Percentiles rank a stretch among this genome's conserved stretches.
phyloP scores from a whole-genome alignment of 2,797 vertebrate genomes.

The Acanthurus tractus region DNA sequence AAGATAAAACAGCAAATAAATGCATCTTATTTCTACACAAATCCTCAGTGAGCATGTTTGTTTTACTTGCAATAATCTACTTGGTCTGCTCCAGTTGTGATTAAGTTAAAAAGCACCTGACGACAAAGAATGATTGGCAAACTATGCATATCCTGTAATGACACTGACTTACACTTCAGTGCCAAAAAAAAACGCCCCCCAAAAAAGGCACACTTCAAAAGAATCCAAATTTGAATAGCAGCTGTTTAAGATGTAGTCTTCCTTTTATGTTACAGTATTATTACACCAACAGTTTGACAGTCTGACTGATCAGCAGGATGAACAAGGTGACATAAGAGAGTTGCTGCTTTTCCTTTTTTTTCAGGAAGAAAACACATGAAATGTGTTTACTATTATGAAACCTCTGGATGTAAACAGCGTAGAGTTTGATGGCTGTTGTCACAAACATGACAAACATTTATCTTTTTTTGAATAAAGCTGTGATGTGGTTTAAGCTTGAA shows the following conservation, averaged over 20 bases:
- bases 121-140: neutral
- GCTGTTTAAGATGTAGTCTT: too few relatives aligned
- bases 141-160: neutral
- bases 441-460: neutral
- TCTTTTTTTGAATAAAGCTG: neutral
- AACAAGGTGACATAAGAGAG: neutral
- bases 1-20: conserved; percentile 19
- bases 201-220: too few relatives aligned
- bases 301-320: neutral
- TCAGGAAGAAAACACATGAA: neutral
- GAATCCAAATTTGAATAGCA: neutral
- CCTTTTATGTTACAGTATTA: neutral
- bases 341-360: neutral
- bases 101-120: neutral
- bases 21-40: neutral
- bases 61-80: too few relatives aligned
- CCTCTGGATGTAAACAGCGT: neutral
- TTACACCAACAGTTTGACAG: neutral
- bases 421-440: neutral
- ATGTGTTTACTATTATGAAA: neutral
- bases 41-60: too few relatives aligned
- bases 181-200: too few relatives aligned
- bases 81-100: too few relatives aligned
- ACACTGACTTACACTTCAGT: neutral
- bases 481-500: neutral